Conservation (phyloP, 2,797 vertebrate species). For the Myiotriccus ornatus region DNA sequence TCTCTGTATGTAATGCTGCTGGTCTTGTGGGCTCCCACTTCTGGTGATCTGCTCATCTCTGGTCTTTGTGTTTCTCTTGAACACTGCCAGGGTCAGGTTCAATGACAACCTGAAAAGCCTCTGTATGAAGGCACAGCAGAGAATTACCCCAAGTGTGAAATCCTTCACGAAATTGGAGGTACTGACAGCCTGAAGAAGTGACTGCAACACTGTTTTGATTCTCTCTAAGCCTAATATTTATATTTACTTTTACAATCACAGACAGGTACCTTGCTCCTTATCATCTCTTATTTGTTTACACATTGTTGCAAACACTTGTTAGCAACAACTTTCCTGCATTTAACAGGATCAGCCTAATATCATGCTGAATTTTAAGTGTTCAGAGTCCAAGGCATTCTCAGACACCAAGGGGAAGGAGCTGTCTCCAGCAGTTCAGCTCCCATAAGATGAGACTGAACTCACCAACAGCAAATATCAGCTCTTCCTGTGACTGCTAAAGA, state of each 20-base stretch:
- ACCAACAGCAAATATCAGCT: not conserved
- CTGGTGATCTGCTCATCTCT: not conserved
- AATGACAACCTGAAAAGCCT: not conserved
- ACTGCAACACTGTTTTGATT: not conserved
- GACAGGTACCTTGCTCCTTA: not conserved
- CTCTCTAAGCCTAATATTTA: not conserved
- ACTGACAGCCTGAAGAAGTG: not conserved
- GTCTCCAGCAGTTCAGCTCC: not conserved
- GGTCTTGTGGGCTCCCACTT: not conserved
- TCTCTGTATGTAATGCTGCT: not conserved
- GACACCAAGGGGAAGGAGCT: not conserved
- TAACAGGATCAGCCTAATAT: not conserved
- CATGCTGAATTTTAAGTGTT: not conserved
- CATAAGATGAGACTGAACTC: fast-evolving
- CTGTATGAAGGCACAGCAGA: not conserved
- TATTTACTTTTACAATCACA: not conserved
- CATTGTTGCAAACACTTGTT: not conserved
- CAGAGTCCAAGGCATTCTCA: not conserved
- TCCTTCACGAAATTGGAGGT: not conserved
- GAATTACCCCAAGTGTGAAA: not conserved
- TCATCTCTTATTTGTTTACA: not conserved
- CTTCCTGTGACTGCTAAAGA: not conserved
- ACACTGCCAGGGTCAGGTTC: fast-evolving
- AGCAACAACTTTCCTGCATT: not conserved
- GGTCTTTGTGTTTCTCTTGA: not conserved